phyloP scores from a whole-genome alignment of 1,140 invertebrate species.

The Pseudomyrmex flavicornis region DNA sequence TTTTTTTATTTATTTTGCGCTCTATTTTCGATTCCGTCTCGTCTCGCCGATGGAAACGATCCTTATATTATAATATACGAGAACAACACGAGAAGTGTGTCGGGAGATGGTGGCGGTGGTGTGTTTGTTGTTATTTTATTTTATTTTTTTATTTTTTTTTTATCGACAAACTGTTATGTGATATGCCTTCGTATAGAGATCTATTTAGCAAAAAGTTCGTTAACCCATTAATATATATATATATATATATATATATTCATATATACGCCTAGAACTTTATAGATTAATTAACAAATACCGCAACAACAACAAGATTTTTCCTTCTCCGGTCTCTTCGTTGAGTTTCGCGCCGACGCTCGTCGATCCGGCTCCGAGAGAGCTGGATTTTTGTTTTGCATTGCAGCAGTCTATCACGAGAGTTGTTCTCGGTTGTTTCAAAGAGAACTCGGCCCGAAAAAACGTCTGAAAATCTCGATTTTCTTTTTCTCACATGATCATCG shows the following conservation, averaged over 20 bases:
- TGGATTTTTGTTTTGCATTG: no score
- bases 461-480: not conserved
- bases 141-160: no score
- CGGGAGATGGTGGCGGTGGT: constrained; percentile 26
- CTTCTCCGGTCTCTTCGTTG: constrained; percentile 30
- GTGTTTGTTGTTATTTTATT: constrained; percentile 2
- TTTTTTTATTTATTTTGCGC: not conserved
- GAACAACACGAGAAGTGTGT: not conserved
- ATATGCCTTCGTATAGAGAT: constrained; percentile 62
- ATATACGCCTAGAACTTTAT: constrained; percentile 27
- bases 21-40: constrained; percentile 16
- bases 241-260: constrained; percentile 58
- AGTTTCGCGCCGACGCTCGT: constrained; percentile 39
- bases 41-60: constrained; percentile 4
- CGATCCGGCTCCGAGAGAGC: constrained; percentile 27
- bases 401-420: no score
- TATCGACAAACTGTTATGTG: constrained; percentile 3
- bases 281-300: constrained; percentile 79
- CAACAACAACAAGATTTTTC: constrained; percentile 78
- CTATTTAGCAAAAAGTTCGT: constrained; percentile 71
- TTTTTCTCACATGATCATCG: constrained; percentile 5
- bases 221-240: constrained; percentile 69
- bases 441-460: not conserved
- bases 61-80: constrained; percentile 5
- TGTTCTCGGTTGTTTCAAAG: not conserved